Conservation (phyloP, 92 coral and sea anemone genomes). For the Muricea muricata region DNA sequence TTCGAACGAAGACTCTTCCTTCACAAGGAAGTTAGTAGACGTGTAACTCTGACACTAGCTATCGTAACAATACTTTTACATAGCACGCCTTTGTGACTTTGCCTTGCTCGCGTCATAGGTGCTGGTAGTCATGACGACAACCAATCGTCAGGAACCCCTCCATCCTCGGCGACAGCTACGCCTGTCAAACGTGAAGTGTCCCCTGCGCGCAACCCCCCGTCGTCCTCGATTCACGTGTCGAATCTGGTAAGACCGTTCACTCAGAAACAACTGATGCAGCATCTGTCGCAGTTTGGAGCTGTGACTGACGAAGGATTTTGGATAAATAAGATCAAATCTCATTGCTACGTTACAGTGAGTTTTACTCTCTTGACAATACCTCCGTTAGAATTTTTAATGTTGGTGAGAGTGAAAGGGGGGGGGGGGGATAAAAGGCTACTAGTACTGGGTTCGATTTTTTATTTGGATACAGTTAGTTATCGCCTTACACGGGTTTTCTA, state of each 20-base stretch:
- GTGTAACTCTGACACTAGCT: too few relatives aligned
- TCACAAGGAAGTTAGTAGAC: too few relatives aligned
- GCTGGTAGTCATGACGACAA: slow-evolving; percentile 8
- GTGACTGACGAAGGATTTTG: slow-evolving; percentile 88
- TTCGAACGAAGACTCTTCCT: too few relatives aligned
- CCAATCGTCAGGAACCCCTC: slow-evolving; percentile 3
- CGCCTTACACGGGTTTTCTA: too few relatives aligned
- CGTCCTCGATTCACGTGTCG: slow-evolving; percentile 74
- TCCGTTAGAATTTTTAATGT: too few relatives aligned
- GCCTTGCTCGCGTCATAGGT: slow-evolving; percentile 7
- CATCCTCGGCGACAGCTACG: slow-evolving; percentile 55
- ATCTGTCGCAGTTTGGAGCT: slow-evolving; percentile 74
- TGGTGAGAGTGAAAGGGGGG: too few relatives aligned
- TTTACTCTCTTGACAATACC: background rate
- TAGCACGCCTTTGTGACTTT: background rate
- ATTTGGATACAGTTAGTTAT: too few relatives aligned
- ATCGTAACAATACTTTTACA: background rate
- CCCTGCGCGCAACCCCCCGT: slow-evolving; percentile 79
- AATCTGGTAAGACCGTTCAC: slow-evolving; percentile 96
- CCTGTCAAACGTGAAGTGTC: slow-evolving; percentile 78
- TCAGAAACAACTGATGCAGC: slow-evolving; percentile 83
- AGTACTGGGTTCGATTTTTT: too few relatives aligned
- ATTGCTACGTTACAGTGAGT: slow-evolving; percentile 90
- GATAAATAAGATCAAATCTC: slow-evolving; percentile 95
- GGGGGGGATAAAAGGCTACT: too few relatives aligned